Percentiles rank a stretch among this genome's conserved stretches.
These are phyloP conservation scores for Melanerpes aurifrons DNA, from an alignment of 2,113 vertebrate species.

Conservation along the genomic window DNA sequence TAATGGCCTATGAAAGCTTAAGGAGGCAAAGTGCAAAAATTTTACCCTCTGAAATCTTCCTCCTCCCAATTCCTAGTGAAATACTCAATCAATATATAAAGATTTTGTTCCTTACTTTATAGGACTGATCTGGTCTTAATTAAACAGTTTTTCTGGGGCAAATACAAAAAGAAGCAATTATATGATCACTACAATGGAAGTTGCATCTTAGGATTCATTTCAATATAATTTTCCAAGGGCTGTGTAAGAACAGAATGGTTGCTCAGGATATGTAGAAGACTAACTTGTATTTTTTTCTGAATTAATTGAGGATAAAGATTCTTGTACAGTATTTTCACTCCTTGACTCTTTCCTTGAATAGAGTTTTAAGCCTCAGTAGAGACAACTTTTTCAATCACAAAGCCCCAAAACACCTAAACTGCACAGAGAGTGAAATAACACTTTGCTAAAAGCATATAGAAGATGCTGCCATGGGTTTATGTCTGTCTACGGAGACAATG, in stretches of 20 bases:
- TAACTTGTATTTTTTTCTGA: neutral
- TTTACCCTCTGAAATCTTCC: neutral
- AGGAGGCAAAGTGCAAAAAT: neutral
- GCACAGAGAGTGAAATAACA: neutral
- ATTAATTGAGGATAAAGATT: neutral
- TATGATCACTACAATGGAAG: neutral
- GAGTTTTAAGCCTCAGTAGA: neutral
- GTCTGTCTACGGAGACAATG: neutral
- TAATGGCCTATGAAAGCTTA: neutral
- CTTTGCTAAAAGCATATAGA: neutral
- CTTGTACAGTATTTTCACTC: neutral
- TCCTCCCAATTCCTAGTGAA: neutral
- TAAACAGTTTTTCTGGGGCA: neutral
- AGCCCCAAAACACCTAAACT: neutral
- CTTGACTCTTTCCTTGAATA: neutral
- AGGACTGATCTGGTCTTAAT: neutral
- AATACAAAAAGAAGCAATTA: neutral
- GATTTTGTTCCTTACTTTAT: neutral
- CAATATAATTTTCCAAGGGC: neutral
- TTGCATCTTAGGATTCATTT: neutral
- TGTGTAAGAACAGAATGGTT: neutral
- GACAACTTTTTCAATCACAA: neutral
- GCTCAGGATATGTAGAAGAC: neutral
- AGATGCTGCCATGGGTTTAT: neutral
- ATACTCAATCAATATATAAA: neutral